phyloP scores from a whole-genome alignment of 2,113 vertebrate genomes.

The Cnemophilus loriae region DNA sequence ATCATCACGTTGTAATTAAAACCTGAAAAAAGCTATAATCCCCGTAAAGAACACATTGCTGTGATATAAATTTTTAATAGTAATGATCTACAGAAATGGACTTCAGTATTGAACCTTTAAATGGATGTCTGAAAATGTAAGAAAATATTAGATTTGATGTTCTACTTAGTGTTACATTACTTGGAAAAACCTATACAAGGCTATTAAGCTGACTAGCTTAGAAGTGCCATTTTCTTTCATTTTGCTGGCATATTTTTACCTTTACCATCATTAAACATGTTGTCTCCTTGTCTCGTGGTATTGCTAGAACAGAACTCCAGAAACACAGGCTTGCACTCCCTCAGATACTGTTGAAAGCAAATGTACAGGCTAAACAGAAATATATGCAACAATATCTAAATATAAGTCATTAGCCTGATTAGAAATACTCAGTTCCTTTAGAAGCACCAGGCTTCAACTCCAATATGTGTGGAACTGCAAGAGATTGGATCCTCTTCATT shows the following conservation, averaged over 20 bases:
- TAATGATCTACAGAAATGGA: neutral
- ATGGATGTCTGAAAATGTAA: neutral
- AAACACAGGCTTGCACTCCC: neutral
- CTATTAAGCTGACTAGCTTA: neutral
- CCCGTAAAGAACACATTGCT: neutral
- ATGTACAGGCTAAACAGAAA: neutral
- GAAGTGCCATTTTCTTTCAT: neutral
- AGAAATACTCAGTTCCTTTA: neutral
- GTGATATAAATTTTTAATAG: constrained; percentile 13
- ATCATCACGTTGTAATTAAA: neutral
- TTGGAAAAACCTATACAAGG: neutral
- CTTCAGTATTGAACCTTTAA: neutral
- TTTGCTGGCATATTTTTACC: neutral
- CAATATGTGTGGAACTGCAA: neutral
- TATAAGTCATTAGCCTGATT: neutral
- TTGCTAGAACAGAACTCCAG: neutral
- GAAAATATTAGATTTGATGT: neutral
- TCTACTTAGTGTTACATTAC: neutral
- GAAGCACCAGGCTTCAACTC: neutral
- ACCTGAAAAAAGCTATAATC: neutral
- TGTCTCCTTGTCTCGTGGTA: neutral
- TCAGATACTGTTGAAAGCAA: neutral
- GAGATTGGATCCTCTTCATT: neutral
- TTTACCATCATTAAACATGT: neutral
- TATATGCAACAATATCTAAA: neutral